Percentiles rank a stretch among this genome's conserved stretches.
Conservation (phyloP, 2,888 invertebrate genomes). For the Patella ulyssiponensis region DNA sequence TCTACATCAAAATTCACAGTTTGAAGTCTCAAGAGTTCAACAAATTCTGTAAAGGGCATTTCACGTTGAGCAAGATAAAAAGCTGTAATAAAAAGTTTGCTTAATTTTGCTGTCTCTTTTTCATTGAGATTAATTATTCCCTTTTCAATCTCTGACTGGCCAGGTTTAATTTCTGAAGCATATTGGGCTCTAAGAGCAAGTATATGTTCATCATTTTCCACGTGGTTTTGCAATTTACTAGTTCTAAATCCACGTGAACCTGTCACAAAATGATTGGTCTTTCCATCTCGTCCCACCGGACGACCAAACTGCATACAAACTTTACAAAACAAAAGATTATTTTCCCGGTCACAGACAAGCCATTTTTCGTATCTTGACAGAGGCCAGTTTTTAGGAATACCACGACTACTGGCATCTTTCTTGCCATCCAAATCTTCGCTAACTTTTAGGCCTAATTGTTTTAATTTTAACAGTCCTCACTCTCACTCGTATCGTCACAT, state of each 20-base stretch:
- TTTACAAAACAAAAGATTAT: too few relatives aligned
- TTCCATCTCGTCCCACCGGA: neutral
- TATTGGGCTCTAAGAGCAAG: conserved; percentile 4
- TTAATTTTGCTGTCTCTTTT: conserved; percentile 9
- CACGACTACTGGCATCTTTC: too few relatives aligned
- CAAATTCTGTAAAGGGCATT: conserved; percentile 12
- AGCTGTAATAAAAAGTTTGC: neutral
- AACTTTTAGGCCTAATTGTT: too few relatives aligned
- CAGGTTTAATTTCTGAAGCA: neutral
- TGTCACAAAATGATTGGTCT: neutral
- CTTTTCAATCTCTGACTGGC: neutral
- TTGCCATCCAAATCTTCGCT: too few relatives aligned
- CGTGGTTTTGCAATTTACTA: conserved; percentile 9
- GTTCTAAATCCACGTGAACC: conserved; percentile 9
- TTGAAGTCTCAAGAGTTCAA: neutral
- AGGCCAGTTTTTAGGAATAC: too few relatives aligned
- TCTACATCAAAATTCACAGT: conserved; percentile 3
- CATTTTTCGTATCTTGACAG: too few relatives aligned
- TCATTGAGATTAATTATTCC: neutral
- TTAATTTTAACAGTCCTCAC: too few relatives aligned
- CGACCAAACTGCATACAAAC: too few relatives aligned
- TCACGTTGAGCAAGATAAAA: neutral
- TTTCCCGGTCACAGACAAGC: too few relatives aligned
- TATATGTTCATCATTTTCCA: conserved; percentile 13
- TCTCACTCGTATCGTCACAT: too few relatives aligned